Conservation (phyloP, 2,888 invertebrate species). For the Drosophila neonasuta region DNA sequence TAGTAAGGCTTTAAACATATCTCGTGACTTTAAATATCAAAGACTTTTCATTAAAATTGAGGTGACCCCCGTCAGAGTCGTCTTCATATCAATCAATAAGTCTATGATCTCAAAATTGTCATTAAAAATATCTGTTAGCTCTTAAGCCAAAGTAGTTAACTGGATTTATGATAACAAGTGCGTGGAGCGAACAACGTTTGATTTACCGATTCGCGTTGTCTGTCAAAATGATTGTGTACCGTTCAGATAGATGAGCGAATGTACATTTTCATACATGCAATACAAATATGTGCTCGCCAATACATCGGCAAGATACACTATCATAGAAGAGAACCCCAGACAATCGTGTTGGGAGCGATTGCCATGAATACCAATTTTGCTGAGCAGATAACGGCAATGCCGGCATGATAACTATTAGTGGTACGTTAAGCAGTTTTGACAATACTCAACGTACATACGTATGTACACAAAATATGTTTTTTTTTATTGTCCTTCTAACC, state of each 20-base stretch:
- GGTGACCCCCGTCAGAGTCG: background rate
- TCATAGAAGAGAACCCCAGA: background rate
- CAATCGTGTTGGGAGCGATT: conserved; percentile 9
- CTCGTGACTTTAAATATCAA: background rate
- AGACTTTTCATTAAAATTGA: too few species aligned
- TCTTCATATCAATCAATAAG: conserved; percentile 22
- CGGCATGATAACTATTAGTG: conserved; percentile 15
- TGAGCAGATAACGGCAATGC: conserved; percentile 13
- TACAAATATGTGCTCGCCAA: background rate
- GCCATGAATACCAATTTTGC: background rate
- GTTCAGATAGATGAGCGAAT: conserved; percentile 19
- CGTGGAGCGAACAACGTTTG: conserved; percentile 54
- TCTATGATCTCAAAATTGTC: conserved; percentile 24
- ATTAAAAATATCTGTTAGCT: conserved; percentile 19
- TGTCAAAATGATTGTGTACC: conserved; percentile 47
- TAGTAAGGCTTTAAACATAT: background rate
- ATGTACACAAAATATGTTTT: background rate
- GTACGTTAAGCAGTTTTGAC: conserved; percentile 24
- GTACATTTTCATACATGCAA: background rate
- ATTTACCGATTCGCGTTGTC: conserved; percentile 38
- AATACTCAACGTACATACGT: conserved; percentile 1
- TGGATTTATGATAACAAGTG: conserved; percentile 64
- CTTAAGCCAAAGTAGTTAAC: conserved; percentile 25
- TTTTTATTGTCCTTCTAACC: conserved; percentile 20
- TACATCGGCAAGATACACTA: conserved; percentile 1